Base-by-base conservation (phyloP, 2,888 invertebrate genomes). In the Odontocolon sp. region DNA sequence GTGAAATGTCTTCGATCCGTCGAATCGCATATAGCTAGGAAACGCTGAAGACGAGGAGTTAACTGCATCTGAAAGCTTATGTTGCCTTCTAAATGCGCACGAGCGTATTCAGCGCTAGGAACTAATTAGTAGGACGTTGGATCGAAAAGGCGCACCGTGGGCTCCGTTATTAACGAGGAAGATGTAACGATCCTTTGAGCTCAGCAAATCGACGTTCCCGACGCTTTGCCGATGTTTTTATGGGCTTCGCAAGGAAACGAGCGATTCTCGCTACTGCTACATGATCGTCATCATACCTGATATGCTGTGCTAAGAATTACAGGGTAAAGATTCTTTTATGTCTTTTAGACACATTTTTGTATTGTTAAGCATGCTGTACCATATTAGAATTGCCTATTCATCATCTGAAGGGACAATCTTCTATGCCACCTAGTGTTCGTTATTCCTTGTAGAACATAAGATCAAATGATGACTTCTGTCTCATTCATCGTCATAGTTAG, bases 91-190 rank as follows among this genome's bases (percentile, higher is more conserved):
- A 36, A 16, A 21, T n/a, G n/a, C n/a, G 14, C 31, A 36, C 33
- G 33, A 54, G 31, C 78, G 78, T 79, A 77, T 81, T 77, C 79
- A 79, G 54, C 76, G 77, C 80, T 77, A 79, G 79, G 83, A 84
- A 84, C 81, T 87, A 86, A 87, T 87, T 86, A 86, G 80, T 59
- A 70, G 80, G 80, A 81, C 82, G 68, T 64, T 72, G 80, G 75
- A 87, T 87, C 81, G 82, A 83, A 87, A 84, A 83, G 81, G 81
- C 80, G 83, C 80, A 28, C n/a, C 63, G 45, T 42, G 81, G 73
- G 74, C 78, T 72, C 80, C 80, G 78, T 85, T 84, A 86, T 85
- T 85, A 87, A 85, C 83, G 79, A 84, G 79, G 67, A 83, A 81
- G 81, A 79, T 77, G 80, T 82, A 81, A 82, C 78, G 82, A 84